Evolutionary conservation across 2,888 invertebrate species (phyloP), one percentile per base, ranked within the genome.

Genomic region (Apamea anceps): DNA sequence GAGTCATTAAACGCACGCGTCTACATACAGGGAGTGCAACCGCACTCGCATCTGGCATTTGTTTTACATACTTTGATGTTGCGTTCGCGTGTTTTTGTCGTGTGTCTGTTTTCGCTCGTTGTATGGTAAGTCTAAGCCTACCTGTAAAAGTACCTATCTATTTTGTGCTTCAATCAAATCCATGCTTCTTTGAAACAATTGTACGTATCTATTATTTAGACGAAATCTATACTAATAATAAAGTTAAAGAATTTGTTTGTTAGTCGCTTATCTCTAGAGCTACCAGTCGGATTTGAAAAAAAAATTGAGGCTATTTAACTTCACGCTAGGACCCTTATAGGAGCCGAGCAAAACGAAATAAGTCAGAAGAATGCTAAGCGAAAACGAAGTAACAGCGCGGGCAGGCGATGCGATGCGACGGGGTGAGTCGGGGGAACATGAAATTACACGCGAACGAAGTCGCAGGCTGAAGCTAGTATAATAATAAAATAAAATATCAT

Each of bases 401-500:
- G 15, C 15, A 48, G 48, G 15, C 48, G 48, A 15, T 15, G 48
- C 15, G 13, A 48, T 48, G 12, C 13, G 48, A 48, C 13, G 48
- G 48, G 13, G 13, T 48, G 48, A 4, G 15, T 48, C 48, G 48
- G 13, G 2, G 15, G 48, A 48, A 15, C 48, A 15, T 15, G 48
- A 12, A 45, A 45, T 45, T 45, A 12, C 45, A 54, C 21, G 54
- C 54, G 21, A 2, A 8, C 21, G 54, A 54, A 54, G 8, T 21
- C 54, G 54, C 8, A 8, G 57, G 57, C 25, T 10, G 25, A 25
- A 12, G 57, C 3, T 57, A 25, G 57, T 57, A 37, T 45, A 71
- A 48, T 0, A 75, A 12, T 28, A 42, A 21, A 66, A 60, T 0
- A 67, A 57, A 81, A 32, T 6, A 65, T 93, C 95, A 90, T 88